A percentile compares a stretch with the other conserved stretches of the same genome.
These are phyloP conservation scores for Nerophis ophidion DNA, from an alignment of 2,113 vertebrate species.

Conservation along the genomic window DNA sequence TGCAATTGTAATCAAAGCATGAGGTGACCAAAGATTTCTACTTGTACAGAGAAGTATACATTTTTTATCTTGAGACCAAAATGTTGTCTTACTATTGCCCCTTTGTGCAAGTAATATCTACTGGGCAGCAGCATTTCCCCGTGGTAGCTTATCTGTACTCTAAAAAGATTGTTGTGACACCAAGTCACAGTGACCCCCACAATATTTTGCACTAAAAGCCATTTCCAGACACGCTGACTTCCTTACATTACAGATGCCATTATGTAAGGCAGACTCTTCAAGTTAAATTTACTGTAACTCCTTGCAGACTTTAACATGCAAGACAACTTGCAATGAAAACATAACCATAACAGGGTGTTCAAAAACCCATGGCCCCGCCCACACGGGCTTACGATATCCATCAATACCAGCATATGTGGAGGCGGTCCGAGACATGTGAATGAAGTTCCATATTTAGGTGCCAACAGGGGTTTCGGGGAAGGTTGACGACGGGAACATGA, in stretches of 20 bases:
- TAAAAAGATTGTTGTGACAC: constrained; percentile 25
- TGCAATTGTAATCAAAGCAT: too few species aligned
- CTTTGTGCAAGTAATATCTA: neutral
- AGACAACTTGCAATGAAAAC: constrained; percentile 3
- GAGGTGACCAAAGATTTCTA: too few species aligned
- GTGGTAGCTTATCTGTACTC: neutral
- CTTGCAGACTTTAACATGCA: constrained; percentile 16
- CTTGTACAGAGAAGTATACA: too few species aligned
- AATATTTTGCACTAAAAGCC: constrained; percentile 26
- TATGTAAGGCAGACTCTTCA: constrained; percentile 19
- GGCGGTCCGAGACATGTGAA: constrained; percentile 47
- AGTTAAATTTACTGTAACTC: neutral
- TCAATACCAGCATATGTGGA: constrained; percentile 15
- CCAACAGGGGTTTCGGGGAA: constrained; percentile 12
- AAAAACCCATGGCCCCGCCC: constrained; percentile 4
- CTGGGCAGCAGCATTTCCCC: neutral
- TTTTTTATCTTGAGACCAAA: too few species aligned
- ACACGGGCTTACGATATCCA: constrained; percentile 9
- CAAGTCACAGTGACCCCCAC: constrained; percentile 4
- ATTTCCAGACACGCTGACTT: constrained; percentile 19
- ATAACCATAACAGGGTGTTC: neutral
- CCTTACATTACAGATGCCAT: constrained; percentile 32
- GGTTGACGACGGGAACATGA: constrained; percentile 17
- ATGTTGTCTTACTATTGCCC: too few species aligned
- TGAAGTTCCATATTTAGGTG: constrained; percentile 43